phyloP scores from a whole-genome alignment of 2,113 vertebrate species.

The Atherinomorus stipes region DNA sequence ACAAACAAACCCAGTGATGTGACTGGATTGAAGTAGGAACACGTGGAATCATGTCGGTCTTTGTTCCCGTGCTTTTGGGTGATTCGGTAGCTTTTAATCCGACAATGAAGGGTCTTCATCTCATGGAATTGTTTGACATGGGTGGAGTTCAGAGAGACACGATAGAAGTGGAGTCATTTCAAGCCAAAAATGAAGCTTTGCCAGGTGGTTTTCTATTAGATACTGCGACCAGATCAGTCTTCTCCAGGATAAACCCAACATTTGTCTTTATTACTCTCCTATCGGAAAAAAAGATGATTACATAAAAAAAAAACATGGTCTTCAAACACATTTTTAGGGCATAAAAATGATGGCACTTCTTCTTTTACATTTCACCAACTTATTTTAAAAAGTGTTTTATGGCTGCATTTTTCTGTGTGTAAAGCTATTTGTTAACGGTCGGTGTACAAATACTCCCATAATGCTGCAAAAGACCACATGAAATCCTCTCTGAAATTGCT shows the following conservation, averaged over 20 bases:
- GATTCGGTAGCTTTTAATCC: not conserved
- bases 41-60: not conserved
- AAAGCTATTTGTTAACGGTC: not conserved
- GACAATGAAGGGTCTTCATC: not conserved
- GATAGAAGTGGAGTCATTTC: too few relatives aligned
- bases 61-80: not conserved
- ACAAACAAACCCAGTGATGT: not conserved
- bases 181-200: not conserved
- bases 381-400: not conserved
- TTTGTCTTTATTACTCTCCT: not conserved
- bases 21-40: not conserved
- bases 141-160: not conserved
- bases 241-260: not conserved
- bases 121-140: not conserved
- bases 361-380: not conserved
- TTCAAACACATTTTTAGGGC: not conserved
- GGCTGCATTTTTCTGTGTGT: not conserved
- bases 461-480: not conserved
- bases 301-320: too few relatives aligned
- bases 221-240: not conserved
- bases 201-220: not conserved
- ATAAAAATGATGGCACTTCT: not conserved
- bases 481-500: constrained; percentile 12
- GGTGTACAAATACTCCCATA: not conserved
- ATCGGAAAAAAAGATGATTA: not conserved